phyloP scores from a whole-genome alignment of 2,888 invertebrate species.

The Bellardia bayeri region DNA sequence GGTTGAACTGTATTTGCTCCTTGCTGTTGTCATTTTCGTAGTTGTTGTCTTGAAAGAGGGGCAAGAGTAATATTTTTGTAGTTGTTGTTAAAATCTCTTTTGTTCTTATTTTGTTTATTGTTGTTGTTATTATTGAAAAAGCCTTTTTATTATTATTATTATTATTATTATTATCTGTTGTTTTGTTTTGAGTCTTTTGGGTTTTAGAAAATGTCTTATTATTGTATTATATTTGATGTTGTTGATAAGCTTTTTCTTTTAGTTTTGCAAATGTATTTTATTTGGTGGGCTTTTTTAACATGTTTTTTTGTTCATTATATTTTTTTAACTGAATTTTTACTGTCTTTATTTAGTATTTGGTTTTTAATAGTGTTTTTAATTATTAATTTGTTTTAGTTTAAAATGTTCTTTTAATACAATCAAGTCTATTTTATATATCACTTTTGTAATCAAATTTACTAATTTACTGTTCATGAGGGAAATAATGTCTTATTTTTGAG shows the following conservation, averaged over 20 bases:
- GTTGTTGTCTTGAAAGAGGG: not conserved
- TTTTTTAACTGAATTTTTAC: constrained; percentile 18
- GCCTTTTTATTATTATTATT: constrained; percentile 20
- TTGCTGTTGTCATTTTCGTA: not conserved
- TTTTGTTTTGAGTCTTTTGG: constrained; percentile 53
- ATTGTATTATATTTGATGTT: constrained; percentile 54
- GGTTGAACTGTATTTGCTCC: constrained; percentile 16
- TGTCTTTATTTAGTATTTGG: constrained; percentile 33
- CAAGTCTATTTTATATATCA: constrained; percentile 62
- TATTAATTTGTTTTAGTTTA: constrained; percentile 43
- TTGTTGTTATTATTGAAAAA: constrained; percentile 1
- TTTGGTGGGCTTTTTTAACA: constrained; percentile 68
- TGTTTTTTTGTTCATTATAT: constrained; percentile 23
- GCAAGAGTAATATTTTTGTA: not conserved
- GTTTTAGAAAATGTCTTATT: constrained; percentile 52
- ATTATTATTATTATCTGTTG: constrained; percentile 1
- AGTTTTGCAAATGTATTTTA: constrained; percentile 67
- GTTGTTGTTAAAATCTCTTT: not conserved
- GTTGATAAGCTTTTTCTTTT: constrained; percentile 59
- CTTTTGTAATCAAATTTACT: constrained; percentile 48
- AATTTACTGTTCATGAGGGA: not conserved
- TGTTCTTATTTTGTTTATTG: constrained; percentile 1
- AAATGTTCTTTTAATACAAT: constrained; percentile 56
- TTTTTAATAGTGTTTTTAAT: constrained; percentile 28
- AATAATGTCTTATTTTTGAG: constrained; percentile 12